Evolutionary conservation across 2,113 vertebrate genomes (phyloP), one percentile per base, ranked within the genome.

Genomic region (Gorsachius goisagi): DNA sequence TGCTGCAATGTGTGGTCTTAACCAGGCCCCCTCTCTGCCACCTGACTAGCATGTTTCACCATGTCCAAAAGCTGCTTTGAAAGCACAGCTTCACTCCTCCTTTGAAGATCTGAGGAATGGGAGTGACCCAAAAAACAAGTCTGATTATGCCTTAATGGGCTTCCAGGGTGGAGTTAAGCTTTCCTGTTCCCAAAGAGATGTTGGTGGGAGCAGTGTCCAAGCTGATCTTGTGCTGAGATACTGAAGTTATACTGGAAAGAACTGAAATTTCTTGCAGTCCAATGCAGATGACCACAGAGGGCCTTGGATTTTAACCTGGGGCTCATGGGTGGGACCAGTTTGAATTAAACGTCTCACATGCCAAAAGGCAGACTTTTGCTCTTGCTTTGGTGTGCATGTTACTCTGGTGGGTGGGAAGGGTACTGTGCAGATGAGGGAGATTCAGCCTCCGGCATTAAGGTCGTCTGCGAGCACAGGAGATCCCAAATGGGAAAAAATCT

Each of bases 321-420:
- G 4, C 5, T 85, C 27, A 11, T n/a, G 16, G 12, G 41, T 71
- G 19, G 30, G 27, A 50, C 15, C 11, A 50, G 21, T 23, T 27
- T 79, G 52, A 74, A 84, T 49, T 59, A 32, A 63, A 60, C 0
- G 0, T 39, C 18, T 15, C 5, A 11, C 1, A 0, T 39, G 19
- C n/a, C 11, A 50, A 55, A 89, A 80, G 24, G 27, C 24, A 82
- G 45, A 3, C 30, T 68, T 74, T 11, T 69, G 47, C 26, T 41
- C 28, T 82, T 55, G 24, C 6, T 66, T 50, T 52, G 59, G 26
- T 45, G 9, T 39, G 4, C 7, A 3, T 37, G 37, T 56, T 67
- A 26, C 41, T 74, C 39, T 49, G 32, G 3, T 23, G 5, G 5
- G 13, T 64, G 28, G 21, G 32, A 75, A 72, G 27, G 24, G 26